Percentiles rank a stretch among this genome's conserved stretches.
phyloP scores from a whole-genome alignment of 2,888 invertebrate genomes.

The Stenotaenia linearis region DNA sequence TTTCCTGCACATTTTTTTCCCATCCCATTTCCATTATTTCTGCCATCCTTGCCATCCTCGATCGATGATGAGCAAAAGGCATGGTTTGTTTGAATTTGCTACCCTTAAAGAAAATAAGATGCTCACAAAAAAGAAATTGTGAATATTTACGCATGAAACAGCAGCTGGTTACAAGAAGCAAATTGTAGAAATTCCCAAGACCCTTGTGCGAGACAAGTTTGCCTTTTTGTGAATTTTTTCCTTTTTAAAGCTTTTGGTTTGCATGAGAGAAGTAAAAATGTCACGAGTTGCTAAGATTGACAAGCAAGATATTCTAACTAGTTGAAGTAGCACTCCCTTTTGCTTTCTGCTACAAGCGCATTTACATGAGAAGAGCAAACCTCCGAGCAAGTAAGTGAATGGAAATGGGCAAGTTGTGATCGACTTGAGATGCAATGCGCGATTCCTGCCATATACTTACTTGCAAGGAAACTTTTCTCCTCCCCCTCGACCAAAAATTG shows the following conservation, averaged over 20 bases:
- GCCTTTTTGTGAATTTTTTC: neutral
- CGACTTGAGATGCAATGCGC: neutral
- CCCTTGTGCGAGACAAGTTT: neutral
- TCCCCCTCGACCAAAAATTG: neutral
- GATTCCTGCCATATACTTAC: neutral
- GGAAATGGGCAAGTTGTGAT: neutral
- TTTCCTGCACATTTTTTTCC: neutral
- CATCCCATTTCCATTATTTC: neutral
- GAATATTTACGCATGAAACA: neutral
- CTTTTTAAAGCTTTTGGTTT: neutral
- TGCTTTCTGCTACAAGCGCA: neutral
- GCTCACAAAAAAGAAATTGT: neutral
- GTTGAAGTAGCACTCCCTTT: neutral
- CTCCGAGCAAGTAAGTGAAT: neutral
- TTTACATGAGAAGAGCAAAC: neutral
- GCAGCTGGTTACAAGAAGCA: neutral
- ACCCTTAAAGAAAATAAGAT: too few relatives aligned
- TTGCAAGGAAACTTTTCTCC: neutral
- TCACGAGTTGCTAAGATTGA: neutral
- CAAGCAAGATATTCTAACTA: neutral
- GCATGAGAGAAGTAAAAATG: neutral
- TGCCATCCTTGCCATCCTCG: neutral
- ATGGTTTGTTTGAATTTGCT: neutral
- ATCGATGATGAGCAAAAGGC: neutral
- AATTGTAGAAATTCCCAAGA: neutral